Conservation (phyloP, 2,888 invertebrate species). For the Diarsia mendica region DNA sequence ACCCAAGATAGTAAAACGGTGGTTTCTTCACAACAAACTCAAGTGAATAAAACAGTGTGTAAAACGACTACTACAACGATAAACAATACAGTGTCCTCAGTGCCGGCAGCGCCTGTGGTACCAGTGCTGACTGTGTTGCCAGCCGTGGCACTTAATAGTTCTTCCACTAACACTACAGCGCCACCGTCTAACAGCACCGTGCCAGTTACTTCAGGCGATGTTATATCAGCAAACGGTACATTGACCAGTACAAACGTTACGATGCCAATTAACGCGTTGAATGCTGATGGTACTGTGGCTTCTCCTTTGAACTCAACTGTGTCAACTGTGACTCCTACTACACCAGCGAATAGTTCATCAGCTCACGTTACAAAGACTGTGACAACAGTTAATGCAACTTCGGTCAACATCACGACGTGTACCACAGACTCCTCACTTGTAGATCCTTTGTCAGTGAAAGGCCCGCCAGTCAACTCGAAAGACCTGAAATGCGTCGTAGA, state of each 20-base stretch:
- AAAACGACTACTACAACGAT: constrained; percentile 74
- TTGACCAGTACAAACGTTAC: constrained; percentile 14
- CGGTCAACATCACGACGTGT: constrained; percentile 72
- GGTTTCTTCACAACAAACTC: constrained; percentile 60
- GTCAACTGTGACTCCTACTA: constrained; percentile 59
- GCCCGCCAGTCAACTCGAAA: constrained; percentile 72
- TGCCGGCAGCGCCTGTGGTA: constrained; percentile 1
- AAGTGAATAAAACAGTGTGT: constrained; percentile 76
- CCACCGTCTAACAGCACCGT: constrained; percentile 6
- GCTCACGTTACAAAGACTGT: constrained; percentile 42
- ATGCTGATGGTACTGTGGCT: constrained; percentile 56
- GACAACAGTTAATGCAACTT: constrained; percentile 62
- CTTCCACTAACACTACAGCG: constrained; percentile 31
- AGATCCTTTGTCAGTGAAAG: constrained; percentile 80
- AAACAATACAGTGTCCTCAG: constrained; percentile 63
- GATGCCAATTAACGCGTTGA: background rate
- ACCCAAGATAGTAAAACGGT: constrained; percentile 76
- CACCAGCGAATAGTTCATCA: constrained; percentile 32
- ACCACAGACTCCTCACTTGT: constrained; percentile 70
- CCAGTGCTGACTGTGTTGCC: constrained; percentile 35
- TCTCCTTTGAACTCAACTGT: constrained; percentile 59
- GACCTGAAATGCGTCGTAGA: constrained; percentile 81
- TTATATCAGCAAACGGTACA: constrained; percentile 11
- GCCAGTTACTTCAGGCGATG: background rate
- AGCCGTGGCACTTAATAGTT: constrained; percentile 10